Evolutionary conservation across 2,113 vertebrate genomes (phyloP), one percentile per base, ranked within the genome.

Genomic region (Daboia siamensis): DNA sequence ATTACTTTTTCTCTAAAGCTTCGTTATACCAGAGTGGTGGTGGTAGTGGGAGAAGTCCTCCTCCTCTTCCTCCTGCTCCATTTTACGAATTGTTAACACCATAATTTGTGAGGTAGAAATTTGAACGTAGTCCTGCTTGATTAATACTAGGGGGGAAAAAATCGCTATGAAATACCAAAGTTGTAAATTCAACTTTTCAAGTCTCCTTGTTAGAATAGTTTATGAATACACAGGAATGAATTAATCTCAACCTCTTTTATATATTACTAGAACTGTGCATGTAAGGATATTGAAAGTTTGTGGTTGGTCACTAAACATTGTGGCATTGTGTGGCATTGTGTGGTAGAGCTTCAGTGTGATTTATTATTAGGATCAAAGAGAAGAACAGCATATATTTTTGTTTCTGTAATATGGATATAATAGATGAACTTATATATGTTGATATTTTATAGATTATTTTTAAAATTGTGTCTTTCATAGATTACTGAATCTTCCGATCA

Each of bases 1-100:
- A 2, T 91, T 33, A 86, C 80, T 74, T 84, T 93, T 94, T 88
- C 94, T 94, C 90, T 74, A 93, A 87, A 91, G 94, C 29, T 94
- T 94, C 23, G 55, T 87, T 93, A 69, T 39, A 3, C 0, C 96
- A 94, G 94, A 92, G 93, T 1, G 1, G 93, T 64, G 59, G 61
- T 64, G 29, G 10, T 29, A 13, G 1, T 23, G 21, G 2, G 39
- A 39, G 21, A 51, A 51, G 48, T 29, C 1, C 12, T n/a, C 26
- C 8, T 29, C 24, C 24, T 11, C 23, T 1, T 64, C 26, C 21
- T 23, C 7, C 23, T 26, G 24, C 59, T 26, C 64, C 39, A 80
- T 80, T 80, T 80, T 80, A 80, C 33, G 33, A 80, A 80, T 33
- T 39, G 74, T 80, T 33, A 80, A 7, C 17, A 44, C n/a, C 69